A percentile compares a stretch with the other conserved stretches of the same genome.
Evolutionary conservation across 2,797 vertebrate genomes (phyloP).

Genomic region (Eptatretus atami): DNA sequence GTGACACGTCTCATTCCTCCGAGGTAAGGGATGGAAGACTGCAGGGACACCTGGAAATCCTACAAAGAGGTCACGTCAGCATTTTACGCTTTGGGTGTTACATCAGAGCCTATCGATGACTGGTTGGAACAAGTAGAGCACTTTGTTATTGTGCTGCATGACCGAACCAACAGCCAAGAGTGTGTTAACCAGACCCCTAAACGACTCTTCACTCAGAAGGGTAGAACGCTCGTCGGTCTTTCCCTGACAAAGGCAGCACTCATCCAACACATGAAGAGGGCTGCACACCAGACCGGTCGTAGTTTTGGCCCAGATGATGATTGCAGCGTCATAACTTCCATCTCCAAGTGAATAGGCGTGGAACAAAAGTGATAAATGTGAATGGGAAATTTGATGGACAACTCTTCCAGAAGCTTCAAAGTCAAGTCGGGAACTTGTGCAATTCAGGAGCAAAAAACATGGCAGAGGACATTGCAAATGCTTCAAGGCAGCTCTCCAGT

Average conservation of each 20-base stretch:
- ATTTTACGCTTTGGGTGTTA: constrained; percentile 5
- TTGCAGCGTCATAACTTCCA: constrained; percentile 8
- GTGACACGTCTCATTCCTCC: constrained; percentile 8
- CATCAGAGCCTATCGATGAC: neutral
- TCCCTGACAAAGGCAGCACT: constrained; percentile 7
- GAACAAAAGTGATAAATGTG: neutral
- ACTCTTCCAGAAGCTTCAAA: neutral
- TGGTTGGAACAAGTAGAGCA: neutral
- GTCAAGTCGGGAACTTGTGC: neutral
- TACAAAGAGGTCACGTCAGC: constrained; percentile 7
- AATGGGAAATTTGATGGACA: neutral
- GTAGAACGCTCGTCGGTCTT: constrained; percentile 6
- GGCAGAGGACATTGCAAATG: neutral
- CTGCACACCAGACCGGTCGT: constrained; percentile 1
- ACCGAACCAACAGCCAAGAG: neutral
- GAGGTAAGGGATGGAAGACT: constrained; percentile 7
- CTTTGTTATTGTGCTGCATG: neutral
- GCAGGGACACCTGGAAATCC: constrained; percentile 7
- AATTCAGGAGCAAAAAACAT: neutral
- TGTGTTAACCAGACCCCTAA: constrained; percentile 6
- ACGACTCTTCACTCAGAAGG: neutral
- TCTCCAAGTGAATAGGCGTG: constrained; percentile 8
- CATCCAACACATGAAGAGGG: constrained; percentile 6
- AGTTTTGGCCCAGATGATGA: constrained; percentile 6
- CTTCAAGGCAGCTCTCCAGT: neutral